phyloP scores from a whole-genome alignment of 2,113 vertebrate species.

The Gorsachius goisagi region DNA sequence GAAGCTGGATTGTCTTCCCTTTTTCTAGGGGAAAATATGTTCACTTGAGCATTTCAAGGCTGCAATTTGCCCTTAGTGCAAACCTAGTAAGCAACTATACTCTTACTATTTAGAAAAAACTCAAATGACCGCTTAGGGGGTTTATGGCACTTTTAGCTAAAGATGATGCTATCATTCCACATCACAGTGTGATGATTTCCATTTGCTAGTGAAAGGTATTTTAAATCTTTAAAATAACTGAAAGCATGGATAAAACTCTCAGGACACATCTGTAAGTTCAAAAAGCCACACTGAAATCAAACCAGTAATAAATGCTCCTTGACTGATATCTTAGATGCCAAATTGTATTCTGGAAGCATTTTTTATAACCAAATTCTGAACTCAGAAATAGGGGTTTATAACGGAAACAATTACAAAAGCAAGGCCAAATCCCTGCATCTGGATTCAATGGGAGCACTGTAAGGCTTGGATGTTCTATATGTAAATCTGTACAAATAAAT shows the following conservation, averaged over 20 bases:
- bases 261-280: constrained; percentile 5
- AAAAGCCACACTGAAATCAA: background rate
- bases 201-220: background rate
- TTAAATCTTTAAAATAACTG: background rate
- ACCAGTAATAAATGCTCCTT: background rate
- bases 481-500: background rate
- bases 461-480: background rate
- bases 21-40: background rate
- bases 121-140: background rate
- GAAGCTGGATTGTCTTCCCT: background rate
- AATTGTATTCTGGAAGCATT: constrained; percentile 5
- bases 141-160: background rate
- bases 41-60: background rate
- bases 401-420: constrained; percentile 18
- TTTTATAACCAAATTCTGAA: constrained; percentile 32
- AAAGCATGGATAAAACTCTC: background rate
- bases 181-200: background rate
- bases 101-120: background rate
- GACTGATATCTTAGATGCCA: background rate
- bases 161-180: background rate
- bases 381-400: constrained; percentile 6
- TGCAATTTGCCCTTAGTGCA: background rate
- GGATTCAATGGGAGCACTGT: background rate
- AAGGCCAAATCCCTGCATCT: constrained; percentile 24
- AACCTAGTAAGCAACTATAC: background rate